Evolutionary conservation across 1,140 invertebrate species (phyloP).

Genomic region (Nautilus pompilius): DNA sequence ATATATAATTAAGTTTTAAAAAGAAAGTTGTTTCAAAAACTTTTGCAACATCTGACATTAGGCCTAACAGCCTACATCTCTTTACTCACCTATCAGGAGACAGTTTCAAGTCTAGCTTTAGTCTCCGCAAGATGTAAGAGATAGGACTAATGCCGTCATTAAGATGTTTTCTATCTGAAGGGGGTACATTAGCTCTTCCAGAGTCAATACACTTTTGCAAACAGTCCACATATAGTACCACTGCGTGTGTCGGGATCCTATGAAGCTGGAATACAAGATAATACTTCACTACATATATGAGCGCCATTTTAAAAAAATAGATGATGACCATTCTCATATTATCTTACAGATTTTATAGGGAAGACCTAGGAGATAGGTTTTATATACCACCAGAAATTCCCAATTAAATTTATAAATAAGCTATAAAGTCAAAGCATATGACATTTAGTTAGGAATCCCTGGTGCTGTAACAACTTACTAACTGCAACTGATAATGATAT

Average conservation of each 20-base stretch:
- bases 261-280: not conserved
- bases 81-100: conserved; percentile 77
- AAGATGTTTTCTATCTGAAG: conserved; percentile 63
- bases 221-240: not conserved
- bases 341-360: not conserved
- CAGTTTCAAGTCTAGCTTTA: conserved; percentile 77
- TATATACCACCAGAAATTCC: not conserved
- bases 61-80: not conserved
- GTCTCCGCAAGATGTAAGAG: conserved; percentile 81
- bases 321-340: not conserved
- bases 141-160: conserved; percentile 63
- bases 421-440: too few relatives aligned
- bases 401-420: not conserved
- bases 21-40: not conserved
- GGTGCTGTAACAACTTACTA: too few relatives aligned
- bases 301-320: too few relatives aligned
- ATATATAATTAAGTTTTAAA: not conserved
- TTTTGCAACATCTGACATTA: not conserved
- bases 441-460: too few relatives aligned
- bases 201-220: not conserved
- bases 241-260: not conserved
- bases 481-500: too few relatives aligned
- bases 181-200: not conserved
- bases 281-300: too few relatives aligned
- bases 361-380: not conserved